Percentiles rank a stretch among this genome's conserved stretches.
These are phyloP conservation scores for Aricia artaxerxes DNA, from an alignment of 2,888 invertebrate genomes.

Conservation along the genomic window DNA sequence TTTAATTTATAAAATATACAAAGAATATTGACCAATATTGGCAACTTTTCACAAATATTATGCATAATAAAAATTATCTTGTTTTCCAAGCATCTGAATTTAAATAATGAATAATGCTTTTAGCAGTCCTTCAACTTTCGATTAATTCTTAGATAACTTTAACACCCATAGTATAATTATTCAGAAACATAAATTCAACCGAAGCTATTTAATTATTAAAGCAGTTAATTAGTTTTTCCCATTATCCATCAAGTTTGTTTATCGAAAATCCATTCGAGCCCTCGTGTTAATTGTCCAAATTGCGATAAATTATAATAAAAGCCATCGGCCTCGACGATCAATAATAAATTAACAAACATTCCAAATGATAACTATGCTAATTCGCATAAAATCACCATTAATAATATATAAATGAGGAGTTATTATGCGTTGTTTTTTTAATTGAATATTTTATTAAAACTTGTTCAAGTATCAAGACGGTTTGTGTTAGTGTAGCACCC, in stretches of 20 bases:
- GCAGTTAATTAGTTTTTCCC: constrained; percentile 11
- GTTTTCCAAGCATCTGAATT: too few relatives aligned
- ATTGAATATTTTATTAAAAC: constrained; percentile 20
- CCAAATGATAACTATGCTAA: constrained; percentile 5
- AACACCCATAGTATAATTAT: neutral
- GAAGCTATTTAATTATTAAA: neutral
- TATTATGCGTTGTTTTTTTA: constrained; percentile 40
- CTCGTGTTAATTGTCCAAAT: neutral
- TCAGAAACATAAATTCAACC: neutral
- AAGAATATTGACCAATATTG: too few relatives aligned
- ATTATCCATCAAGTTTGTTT: constrained; percentile 8
- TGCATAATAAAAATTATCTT: too few relatives aligned
- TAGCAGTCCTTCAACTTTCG: neutral
- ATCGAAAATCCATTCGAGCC: constrained; percentile 9
- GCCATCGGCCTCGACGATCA: neutral
- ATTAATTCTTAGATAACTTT: neutral
- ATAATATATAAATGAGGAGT: constrained; percentile 2
- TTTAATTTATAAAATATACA: too few relatives aligned
- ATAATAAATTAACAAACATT: constrained; percentile 11
- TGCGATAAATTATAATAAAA: constrained; percentile 11
- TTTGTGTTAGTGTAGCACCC: constrained; percentile 48
- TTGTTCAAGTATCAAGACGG: constrained; percentile 61
- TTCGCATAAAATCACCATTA: constrained; percentile 17
- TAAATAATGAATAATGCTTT: neutral
- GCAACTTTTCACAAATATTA: too few relatives aligned